Conservation (phyloP, 2,797 vertebrate genomes). For the Pipistrellus pipistrellus region DNA sequence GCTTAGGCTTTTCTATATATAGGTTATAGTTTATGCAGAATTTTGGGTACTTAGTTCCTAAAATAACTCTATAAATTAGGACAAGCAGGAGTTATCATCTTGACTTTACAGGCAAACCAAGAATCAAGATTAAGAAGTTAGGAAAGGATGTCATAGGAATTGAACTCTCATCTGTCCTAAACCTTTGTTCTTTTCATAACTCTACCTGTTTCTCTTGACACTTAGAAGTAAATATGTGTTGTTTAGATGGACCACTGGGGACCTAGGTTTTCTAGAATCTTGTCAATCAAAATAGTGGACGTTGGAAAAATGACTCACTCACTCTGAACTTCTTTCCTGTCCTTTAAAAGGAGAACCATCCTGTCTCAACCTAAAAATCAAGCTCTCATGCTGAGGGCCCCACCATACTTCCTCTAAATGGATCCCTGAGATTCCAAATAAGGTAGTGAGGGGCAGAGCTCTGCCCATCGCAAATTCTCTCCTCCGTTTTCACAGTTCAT, state of each 20-base stretch:
- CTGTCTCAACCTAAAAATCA: background rate
- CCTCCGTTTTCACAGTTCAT: background rate
- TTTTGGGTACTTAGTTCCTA: slow-evolving; percentile 39
- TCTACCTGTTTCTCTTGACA: background rate
- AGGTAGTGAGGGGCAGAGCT: background rate
- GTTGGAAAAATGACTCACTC: background rate
- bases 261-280: slow-evolving; percentile 5
- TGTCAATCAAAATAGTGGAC: background rate
- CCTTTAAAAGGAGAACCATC: slow-evolving; percentile 18
- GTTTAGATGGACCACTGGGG: background rate
- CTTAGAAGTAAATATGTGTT: background rate
- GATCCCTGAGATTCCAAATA: background rate
- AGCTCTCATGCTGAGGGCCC: background rate
- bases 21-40: background rate
- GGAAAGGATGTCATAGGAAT: background rate
- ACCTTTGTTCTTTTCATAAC: background rate
- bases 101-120: slow-evolving; percentile 39
- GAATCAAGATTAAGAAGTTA: slow-evolving; percentile 3
- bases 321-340: background rate
- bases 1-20: too few species aligned
- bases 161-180: slow-evolving; percentile 1
- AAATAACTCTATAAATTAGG: slow-evolving; percentile 52
- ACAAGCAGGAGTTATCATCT: background rate
- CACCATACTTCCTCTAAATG: background rate
- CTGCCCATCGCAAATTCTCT: background rate